Evolutionary conservation across 1,140 invertebrate species (phyloP).

Genomic region (Luehdorfia chinensis): DNA sequence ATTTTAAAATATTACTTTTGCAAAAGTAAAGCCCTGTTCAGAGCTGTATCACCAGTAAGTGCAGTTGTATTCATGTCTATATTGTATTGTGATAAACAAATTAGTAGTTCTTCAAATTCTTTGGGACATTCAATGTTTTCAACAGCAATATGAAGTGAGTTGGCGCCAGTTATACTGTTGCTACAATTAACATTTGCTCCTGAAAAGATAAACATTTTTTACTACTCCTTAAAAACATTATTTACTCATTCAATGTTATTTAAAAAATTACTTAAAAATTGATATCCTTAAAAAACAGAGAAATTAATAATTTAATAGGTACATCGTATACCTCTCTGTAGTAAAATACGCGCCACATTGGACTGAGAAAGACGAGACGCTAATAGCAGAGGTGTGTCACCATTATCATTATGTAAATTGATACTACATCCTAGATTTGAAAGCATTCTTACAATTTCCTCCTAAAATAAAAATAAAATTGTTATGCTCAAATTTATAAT

Average conservation of each 20-base stretch:
- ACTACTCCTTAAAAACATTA: too few species aligned
- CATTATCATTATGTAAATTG: slow-evolving; percentile 78
- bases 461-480: slow-evolving; percentile 32
- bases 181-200: slow-evolving; percentile 78
- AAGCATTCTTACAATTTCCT: slow-evolving; percentile 55
- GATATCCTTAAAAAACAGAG: too few species aligned
- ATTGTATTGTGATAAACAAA: slow-evolving; percentile 53
- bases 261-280: too few species aligned
- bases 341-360: slow-evolving; percentile 62
- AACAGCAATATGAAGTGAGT: slow-evolving; percentile 77
- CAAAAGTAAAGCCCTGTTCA: slow-evolving; percentile 67
- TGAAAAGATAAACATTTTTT: slow-evolving; percentile 52
- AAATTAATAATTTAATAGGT: too few species aligned
- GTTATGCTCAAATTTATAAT: not conserved
- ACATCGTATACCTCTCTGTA: slow-evolving; percentile 77
- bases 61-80: slow-evolving; percentile 66
- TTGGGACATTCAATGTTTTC: slow-evolving; percentile 48
- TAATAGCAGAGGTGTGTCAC: slow-evolving; percentile 79
- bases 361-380: slow-evolving; percentile 76
- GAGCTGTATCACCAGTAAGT: slow-evolving; percentile 64
- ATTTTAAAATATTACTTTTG: slow-evolving; percentile 49
- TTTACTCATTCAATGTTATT: too few species aligned
- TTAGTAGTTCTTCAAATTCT: slow-evolving; percentile 60
- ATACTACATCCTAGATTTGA: slow-evolving; percentile 63
- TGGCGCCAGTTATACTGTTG: slow-evolving; percentile 77